Conservation (phyloP, 2,888 invertebrate genomes). For the Sinohyriopsis cumingii region DNA sequence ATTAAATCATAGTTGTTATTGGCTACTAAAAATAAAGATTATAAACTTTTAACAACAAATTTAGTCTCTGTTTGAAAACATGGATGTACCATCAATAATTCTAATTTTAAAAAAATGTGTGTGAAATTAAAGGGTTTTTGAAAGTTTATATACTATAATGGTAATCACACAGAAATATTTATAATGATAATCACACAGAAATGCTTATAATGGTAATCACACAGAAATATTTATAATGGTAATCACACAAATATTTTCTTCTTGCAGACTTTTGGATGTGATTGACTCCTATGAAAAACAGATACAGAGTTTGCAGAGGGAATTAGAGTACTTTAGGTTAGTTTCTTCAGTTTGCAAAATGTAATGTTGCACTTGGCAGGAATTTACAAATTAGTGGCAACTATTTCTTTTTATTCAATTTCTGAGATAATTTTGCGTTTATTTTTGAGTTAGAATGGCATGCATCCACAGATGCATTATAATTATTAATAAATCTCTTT, state of each 20-base stretch:
- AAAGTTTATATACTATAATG: background rate
- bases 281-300: slow-evolving; percentile 64
- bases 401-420: no score
- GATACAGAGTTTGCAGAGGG: slow-evolving; percentile 49
- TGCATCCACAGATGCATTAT: no score
- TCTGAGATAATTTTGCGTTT: no score
- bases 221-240: background rate
- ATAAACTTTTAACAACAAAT: no score
- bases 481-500: no score
- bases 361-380: background rate
- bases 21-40: no score
- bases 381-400: slow-evolving; percentile 2
- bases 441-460: no score
- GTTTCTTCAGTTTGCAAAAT: slow-evolving; percentile 1
- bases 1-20: no score
- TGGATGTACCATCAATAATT: no score
- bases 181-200: background rate
- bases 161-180: background rate
- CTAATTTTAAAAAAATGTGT: background rate
- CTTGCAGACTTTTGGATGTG: slow-evolving; percentile 58
- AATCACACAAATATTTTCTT: slow-evolving; percentile 2
- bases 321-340: slow-evolving; percentile 51
- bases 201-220: background rate
- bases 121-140: background rate
- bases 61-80: no score